phyloP scores from a whole-genome alignment of 2,888 invertebrate genomes.

The Callimorpha dominula region DNA sequence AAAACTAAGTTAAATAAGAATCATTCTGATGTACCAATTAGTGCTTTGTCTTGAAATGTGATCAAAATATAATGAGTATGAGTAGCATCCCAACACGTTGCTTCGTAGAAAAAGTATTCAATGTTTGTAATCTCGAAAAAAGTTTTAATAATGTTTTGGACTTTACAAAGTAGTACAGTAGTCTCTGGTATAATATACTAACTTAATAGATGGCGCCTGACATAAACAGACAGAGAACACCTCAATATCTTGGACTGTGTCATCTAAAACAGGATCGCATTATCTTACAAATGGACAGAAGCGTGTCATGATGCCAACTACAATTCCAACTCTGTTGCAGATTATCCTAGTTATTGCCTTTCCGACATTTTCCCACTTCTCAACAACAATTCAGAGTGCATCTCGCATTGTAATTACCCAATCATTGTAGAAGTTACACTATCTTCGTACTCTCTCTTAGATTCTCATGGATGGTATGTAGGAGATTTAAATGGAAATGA shows the following conservation, averaged over 20 bases:
- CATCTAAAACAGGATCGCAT: neutral
- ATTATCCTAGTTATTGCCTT: neutral
- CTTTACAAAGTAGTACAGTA: too few relatives aligned
- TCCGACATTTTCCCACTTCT: neutral
- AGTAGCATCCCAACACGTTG: neutral
- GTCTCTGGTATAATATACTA: too few relatives aligned
- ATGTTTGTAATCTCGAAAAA: neutral
- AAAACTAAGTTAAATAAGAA: neutral
- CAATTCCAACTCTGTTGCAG: neutral
- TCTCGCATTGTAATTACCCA: slow-evolving; percentile 14
- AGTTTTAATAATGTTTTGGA: neutral
- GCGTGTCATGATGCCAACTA: neutral
- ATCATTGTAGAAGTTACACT: slow-evolving; percentile 7
- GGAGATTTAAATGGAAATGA: slow-evolving; percentile 10
- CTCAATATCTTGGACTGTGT: neutral
- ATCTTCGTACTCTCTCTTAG: neutral
- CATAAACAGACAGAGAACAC: neutral
- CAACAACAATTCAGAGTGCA: neutral
- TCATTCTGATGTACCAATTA: neutral
- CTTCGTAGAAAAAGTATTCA: neutral
- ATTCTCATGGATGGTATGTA: slow-evolving; percentile 5
- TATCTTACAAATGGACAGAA: neutral
- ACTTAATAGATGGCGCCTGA: too few relatives aligned
- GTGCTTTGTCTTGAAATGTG: neutral
- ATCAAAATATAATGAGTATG: neutral